phyloP scores from a whole-genome alignment of 2,888 invertebrate genomes.

The Cataglyphis rosenhaueri region DNA sequence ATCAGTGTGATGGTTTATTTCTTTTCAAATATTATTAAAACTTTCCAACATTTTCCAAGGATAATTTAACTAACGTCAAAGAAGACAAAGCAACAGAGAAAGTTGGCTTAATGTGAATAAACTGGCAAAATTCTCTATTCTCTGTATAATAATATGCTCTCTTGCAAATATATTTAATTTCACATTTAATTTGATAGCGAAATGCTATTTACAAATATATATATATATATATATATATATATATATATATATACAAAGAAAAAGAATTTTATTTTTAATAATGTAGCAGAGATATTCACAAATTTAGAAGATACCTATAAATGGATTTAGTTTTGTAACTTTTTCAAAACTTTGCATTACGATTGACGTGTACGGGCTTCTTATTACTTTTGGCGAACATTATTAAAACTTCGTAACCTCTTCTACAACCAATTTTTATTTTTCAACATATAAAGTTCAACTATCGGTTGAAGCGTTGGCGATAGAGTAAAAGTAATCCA shows the following conservation, averaged over 20 bases:
- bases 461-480: conserved; percentile 47
- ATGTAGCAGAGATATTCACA: not conserved
- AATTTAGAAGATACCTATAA: conserved; percentile 18
- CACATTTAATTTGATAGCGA: not conserved
- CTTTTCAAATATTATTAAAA: conserved; percentile 56
- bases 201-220: not conserved
- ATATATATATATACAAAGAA: not conserved
- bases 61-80: conserved; percentile 54
- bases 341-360: conserved; percentile 23
- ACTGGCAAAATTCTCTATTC: conserved; percentile 5
- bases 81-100: conserved; percentile 43
- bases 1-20: conserved; percentile 40
- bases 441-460: conserved; percentile 51
- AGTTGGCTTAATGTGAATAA: conserved; percentile 47
- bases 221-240: not conserved
- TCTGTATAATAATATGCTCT: conserved; percentile 22
- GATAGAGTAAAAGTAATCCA: conserved; percentile 49
- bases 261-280: conserved; percentile 4
- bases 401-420: conserved; percentile 51
- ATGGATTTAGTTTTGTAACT: conserved; percentile 21
- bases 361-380: conserved; percentile 22
- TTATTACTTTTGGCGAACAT: conserved; percentile 49
- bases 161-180: conserved; percentile 26
- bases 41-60: conserved; percentile 41
- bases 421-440: conserved; percentile 54